phyloP scores from a whole-genome alignment of 2,888 invertebrate genomes.

The Copidosoma aretas region DNA sequence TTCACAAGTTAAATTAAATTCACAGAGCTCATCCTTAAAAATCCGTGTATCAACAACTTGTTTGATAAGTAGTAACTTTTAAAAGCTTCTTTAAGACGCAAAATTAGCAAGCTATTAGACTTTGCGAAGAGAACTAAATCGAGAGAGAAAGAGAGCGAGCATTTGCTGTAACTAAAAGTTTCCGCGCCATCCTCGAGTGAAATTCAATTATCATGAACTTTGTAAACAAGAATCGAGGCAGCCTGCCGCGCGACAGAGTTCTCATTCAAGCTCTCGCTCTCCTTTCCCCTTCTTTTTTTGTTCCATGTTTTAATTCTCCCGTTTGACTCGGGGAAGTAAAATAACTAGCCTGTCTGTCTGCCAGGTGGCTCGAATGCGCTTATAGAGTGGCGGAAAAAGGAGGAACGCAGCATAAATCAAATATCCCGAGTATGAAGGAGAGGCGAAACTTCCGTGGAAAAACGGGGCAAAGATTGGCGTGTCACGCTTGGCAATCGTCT shows the following conservation, averaged over 20 bases:
- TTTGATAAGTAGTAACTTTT: conserved; percentile 2
- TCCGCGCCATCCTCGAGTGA: conserved; percentile 9
- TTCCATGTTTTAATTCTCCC: background rate
- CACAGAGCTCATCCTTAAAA: too few relatives aligned
- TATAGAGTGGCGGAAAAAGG: background rate
- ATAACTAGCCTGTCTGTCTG: background rate
- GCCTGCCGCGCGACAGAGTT: background rate
- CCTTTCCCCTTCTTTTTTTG: background rate
- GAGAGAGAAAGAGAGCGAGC: too few relatives aligned
- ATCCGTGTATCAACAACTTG: too few relatives aligned
- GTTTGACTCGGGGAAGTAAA: background rate
- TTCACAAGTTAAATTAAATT: too few relatives aligned
- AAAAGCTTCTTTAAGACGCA: conserved; percentile 11
- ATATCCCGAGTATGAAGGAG: conserved; percentile 26
- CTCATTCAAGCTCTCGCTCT: conserved; percentile 4
- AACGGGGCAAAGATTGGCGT: conserved; percentile 26
- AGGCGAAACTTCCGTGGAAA: conserved; percentile 27
- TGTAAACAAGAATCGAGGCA: conserved; percentile 16
- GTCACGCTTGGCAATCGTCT: conserved; percentile 1
- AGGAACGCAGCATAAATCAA: conserved; percentile 23
- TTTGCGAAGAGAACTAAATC: too few relatives aligned
- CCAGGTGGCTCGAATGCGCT: background rate
- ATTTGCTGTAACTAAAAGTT: conserved; percentile 3
- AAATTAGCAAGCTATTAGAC: conserved; percentile 6
- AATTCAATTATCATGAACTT: conserved; percentile 23